Evolutionary conservation across 2,888 invertebrate species (phyloP), one percentile per base, ranked within the genome.

Genomic region (Trichopoda pennipes): DNA sequence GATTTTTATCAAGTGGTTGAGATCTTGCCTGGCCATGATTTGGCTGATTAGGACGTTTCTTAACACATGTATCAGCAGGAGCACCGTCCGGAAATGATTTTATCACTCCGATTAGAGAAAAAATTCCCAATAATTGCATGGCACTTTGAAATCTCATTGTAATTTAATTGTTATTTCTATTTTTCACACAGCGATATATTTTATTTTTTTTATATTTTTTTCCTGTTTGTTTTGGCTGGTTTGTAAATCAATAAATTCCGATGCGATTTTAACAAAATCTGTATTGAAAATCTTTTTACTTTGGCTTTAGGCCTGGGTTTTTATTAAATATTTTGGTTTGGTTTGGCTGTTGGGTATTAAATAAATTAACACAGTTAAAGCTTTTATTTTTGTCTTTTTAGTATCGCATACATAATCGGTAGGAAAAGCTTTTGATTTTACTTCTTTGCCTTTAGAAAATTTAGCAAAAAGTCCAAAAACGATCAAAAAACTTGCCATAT

Each of bases 1-100:
- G 96, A 85, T 94, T 93, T 1, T 93, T 93, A 16, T 93, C 91
- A 35, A 92, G 88, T 0, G 94, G 92, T 87, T 95, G 95, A 0
- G 95, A 92, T 81, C 94, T 92, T 10, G 95, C 94, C 86, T 95
- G 94, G 2, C 96, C 95, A 86, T 96, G 96, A 89, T 96, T 94
- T 0, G 96, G 96, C 87, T 91, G 91, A 90, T 96, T 96, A 1
- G 94, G 93, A 55, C 94, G 92, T 32, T 94, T 93, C 89, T 95
- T 95, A 3, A 96, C 96, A 88, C 96, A 96, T 42, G 95, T 94
- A 88, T 96, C 96, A 35, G 96, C 93, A 0, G 96, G 96, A 1
- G 95, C 96, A 1, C 96, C 96, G 86, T 96, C 95, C n/a, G 96
- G 96, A 88, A 96, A 96, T 81, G 90, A 80, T 78, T 91, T 91